A percentile compares a stretch with the other conserved stretches of the same genome.
Evolutionary conservation across 1,140 invertebrate genomes (phyloP).

Genomic region (Drosophila yakuba): DNA sequence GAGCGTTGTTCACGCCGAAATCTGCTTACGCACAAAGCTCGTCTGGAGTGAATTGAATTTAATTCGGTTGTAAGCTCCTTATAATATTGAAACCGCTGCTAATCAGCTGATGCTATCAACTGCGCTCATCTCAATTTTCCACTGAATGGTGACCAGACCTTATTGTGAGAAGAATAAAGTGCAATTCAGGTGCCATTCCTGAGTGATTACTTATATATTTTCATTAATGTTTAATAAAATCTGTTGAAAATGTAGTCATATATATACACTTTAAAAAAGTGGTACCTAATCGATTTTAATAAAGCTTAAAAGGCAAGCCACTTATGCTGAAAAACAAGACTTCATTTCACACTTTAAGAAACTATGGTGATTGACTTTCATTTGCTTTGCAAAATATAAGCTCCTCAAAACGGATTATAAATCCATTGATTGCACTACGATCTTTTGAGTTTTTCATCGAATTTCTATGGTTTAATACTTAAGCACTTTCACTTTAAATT

Average conservation of each 20-base stretch:
- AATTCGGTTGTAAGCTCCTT: constrained; percentile 20
- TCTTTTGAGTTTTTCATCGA: neutral
- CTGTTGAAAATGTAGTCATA: no score
- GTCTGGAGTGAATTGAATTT: neutral
- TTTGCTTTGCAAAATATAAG: neutral
- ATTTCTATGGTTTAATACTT: neutral
- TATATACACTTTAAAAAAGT: no score
- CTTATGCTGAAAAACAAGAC: no score
- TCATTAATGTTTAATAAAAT: neutral
- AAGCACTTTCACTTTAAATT: neutral
- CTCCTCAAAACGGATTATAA: neutral
- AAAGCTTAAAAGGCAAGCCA: no score
- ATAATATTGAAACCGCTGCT: constrained; percentile 5
- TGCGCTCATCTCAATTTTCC: constrained; percentile 4
- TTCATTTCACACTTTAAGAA: no score
- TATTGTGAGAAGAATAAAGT: neutral
- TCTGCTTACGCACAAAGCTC: constrained; percentile 24
- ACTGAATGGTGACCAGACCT: neutral
- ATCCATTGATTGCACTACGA: neutral
- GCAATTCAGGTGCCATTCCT: neutral
- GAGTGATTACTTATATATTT: no score
- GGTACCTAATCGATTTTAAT: no score
- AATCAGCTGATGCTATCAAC: constrained; percentile 26
- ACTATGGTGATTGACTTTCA: neutral
- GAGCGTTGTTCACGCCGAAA: constrained; percentile 11